Percentiles rank a stretch among this genome's conserved stretches.
These are phyloP conservation scores for Bombyx mandarina DNA, from an alignment of 1,140 invertebrate species.

Conservation along the genomic window DNA sequence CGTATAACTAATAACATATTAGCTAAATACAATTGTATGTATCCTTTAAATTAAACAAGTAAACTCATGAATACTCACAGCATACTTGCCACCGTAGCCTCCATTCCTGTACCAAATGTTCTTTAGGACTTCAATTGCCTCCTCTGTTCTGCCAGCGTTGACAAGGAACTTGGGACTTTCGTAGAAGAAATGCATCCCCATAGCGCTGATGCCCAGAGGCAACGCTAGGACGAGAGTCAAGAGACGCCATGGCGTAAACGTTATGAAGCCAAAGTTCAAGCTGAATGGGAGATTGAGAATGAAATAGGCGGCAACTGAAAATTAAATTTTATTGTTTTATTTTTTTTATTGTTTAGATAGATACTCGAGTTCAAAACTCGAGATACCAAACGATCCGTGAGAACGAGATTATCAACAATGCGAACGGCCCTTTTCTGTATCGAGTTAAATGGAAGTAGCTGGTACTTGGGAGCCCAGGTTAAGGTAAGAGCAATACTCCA, in stretches of 20 bases:
- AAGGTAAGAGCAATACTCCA: no score
- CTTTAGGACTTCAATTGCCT: conserved; percentile 66
- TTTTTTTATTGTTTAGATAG: neutral
- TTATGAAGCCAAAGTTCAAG: conserved; percentile 4
- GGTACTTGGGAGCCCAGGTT: no score
- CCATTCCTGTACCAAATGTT: conserved; percentile 60
- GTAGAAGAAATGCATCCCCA: conserved; percentile 72
- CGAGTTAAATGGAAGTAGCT: no score
- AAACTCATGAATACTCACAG: conserved; percentile 12
- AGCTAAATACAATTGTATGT: no score
- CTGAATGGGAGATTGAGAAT: conserved; percentile 25
- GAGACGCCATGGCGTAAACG: conserved; percentile 13
- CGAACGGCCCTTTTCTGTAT: no score
- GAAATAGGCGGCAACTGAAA: conserved; percentile 46
- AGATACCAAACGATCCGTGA: neutral
- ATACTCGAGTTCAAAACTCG: neutral
- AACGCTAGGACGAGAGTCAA: conserved; percentile 8
- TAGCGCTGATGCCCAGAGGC: conserved; percentile 45
- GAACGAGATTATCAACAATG: neutral
- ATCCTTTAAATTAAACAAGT: no score
- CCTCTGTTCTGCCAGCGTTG: conserved; percentile 58
- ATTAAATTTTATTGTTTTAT: neutral
- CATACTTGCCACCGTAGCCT: conserved; percentile 43
- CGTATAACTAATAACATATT: no score
- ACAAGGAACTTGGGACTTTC: conserved; percentile 80